Base-by-base conservation (phyloP, 2,888 invertebrate species). In the Pherbina coryleti region DNA sequence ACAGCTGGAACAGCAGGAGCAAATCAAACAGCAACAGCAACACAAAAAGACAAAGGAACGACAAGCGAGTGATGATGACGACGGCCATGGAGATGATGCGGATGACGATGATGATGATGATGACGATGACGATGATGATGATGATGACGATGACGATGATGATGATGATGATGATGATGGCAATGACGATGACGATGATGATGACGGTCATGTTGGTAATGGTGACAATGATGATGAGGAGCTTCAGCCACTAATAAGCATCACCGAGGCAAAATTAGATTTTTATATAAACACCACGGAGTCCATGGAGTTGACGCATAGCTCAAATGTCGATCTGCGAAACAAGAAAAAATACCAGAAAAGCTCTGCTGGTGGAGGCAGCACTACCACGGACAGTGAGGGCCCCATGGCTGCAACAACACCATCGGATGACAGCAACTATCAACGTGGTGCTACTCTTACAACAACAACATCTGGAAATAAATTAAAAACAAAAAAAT, bases 181-280 rank as follows among this genome's bases (percentile, higher is more conserved):
- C 79, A 79, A 69, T 73, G 84, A 85, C 7, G 87, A 86, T 55
- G 89, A 89, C 79, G 90, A 90, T 82, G 90, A 90, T 7, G 25
- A 8, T 9, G 37, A 4, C 34, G 37, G 4, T 66, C 14, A 76
- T 79, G 66, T 4, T 51, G 78, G 80, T 73, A 55, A 78, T 77
- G 79, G 79, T 79, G 79, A 66, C 73, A 84, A 85, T 7, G 87
- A 86, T 53, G 89, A 89, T 79, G 90, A 90, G 81, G 90, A 90
- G 72, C 79, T 90, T 71, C 86, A 88, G 77, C 90, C 90, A 1
- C 81, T 90, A 70, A 90, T 90, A 69, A 84, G 84, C 81, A 85
- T 86, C 85, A 84, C 85, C 55, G 86, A 87, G 9, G 85, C 86
- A 0, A 84, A 86, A 75, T 64, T 83, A 64, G 82, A 83, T 19